Base-by-base conservation (phyloP, 2,113 vertebrate genomes). In the Protobothrops mucrosquamatus region DNA sequence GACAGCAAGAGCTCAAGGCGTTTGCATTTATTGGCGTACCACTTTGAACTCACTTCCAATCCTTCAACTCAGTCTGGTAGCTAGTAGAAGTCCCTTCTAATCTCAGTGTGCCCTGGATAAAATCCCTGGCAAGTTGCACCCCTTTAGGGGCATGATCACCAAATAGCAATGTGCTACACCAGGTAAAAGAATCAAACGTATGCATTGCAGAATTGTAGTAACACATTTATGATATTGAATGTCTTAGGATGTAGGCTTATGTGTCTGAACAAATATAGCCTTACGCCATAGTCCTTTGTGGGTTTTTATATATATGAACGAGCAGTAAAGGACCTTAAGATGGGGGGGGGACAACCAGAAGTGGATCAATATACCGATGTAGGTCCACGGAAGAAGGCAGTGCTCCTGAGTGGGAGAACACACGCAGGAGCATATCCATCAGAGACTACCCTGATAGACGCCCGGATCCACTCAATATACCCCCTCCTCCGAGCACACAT, bases 111-210 rank as follows among this genome's bases (percentile, higher is more conserved):
- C 88, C 92, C 54, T 95, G 10, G 87, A n/a, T 52, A 92, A 96
- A 95, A 95, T 93, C 22, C 48, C 89, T 92, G 87, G 95, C 94
- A 92, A 90, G 93, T 91, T 8, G 10, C 39, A 22, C 11, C 52
- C 23, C 10, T 96, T 96, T 94, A 95, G 89, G 92, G 89, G 89
- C 95, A 97, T 95, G 96, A 94, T 95, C 97, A 96, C 90, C 96
- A 97, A 96, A 97, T 96, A 97, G 64, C 97, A 94, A 95, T 91
- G 55, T 97, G 95, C 97, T 97, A 94, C 94, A 96, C 97, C 97
- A 97, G 95, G 97, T 96, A 89, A 97, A 97, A 97, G 97, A 93
- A 97, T 97, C 96, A 92, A 97, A 97, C 96, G 97, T 97, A 95
- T 97, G 97, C 94, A 95, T 95, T 92, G 87, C 87, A 96, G 96